A percentile compares a stretch with the other conserved stretches of the same genome.
phyloP scores from a whole-genome alignment of 2,888 invertebrate species.

The Plagiodera versicolora region DNA sequence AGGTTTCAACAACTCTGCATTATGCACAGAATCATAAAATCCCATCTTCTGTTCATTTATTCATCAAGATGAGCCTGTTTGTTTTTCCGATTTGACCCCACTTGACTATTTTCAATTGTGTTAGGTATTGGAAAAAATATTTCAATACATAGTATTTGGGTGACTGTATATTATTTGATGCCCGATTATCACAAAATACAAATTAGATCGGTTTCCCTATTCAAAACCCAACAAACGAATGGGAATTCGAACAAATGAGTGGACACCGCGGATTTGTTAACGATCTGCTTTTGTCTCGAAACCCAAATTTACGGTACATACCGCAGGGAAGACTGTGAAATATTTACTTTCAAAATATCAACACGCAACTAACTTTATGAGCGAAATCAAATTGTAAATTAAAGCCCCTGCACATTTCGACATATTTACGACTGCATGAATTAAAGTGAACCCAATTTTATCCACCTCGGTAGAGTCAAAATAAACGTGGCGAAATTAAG shows the following conservation, averaged over 20 bases:
- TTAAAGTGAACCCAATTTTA: slow-evolving; percentile 33
- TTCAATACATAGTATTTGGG: no score
- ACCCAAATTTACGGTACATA: slow-evolving; percentile 23
- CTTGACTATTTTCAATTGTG: no score
- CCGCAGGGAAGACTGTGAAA: slow-evolving; percentile 27
- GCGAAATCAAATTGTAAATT: slow-evolving; percentile 33
- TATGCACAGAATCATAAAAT: no score
- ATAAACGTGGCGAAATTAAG: slow-evolving; percentile 15
- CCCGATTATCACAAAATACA: no score
- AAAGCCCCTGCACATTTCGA: slow-evolving; percentile 31
- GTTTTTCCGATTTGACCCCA: no score
- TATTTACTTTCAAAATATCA: slow-evolving; percentile 37
- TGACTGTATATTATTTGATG: no score
- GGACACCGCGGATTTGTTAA: slow-evolving; percentile 8
- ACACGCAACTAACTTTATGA: slow-evolving; percentile 34
- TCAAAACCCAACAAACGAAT: slow-evolving; percentile 16
- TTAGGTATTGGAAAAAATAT: no score
- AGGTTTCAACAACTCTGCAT: not conserved
- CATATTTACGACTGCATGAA: slow-evolving; percentile 36
- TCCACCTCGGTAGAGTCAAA: slow-evolving; percentile 20
- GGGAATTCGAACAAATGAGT: slow-evolving; percentile 11
- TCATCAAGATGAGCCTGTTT: no score
- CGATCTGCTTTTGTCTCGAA: slow-evolving; percentile 20
- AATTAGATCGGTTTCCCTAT: no score
- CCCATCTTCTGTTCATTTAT: no score